Evolutionary conservation across 2,797 vertebrate genomes (phyloP), one percentile per base, ranked within the genome.

Genomic region (Alfaro cultratus): DNA sequence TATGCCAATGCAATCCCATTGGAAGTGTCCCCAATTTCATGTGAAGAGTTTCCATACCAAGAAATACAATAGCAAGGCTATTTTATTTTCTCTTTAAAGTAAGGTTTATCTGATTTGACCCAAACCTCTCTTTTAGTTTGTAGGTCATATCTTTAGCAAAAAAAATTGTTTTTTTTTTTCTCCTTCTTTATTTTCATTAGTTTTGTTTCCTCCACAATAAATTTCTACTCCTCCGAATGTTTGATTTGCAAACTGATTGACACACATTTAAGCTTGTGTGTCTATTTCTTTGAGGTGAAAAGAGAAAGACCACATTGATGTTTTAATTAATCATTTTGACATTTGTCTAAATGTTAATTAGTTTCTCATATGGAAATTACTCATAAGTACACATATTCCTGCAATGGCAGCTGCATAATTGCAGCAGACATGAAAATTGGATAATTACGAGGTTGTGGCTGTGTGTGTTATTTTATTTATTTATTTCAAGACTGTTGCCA

Each of bases 11-110:
- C 70, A 83, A 47, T 94, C 92, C 90, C 92, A 83, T 75, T 18
- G 83, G 90, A 90, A 43, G 74, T 89, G 90, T 93, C 83, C 94
- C 83, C 41, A 43, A 92, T 94, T 93, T 91, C 90, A 91, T 82
- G 86, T 90, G 84, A 91, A 87, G 51, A 78, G 78, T 84, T 83
- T 87, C 73, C 83, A 85, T 88, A 85, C 81, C 90, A 78, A 74
- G 72, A 79, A 75, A 81, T 79, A 75, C 23, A 86, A 87, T 80
- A 71, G 77, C 68, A 80, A 45, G 74, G 74, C 34, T 84, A 72
- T 62, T 73, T 49, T 87, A 1, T 87, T 85, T 87, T 85, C n/a
- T 86, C 74, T 43, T 60, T 77, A 87, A 90, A 78, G 78, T 89
- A 80, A 78, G 84, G 79, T 85, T 80, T 81, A 83, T 87, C 84